These are phyloP conservation scores for Hafferia zeledoni DNA, from an alignment of 2,797 vertebrate species.

Conservation along the genomic window DNA sequence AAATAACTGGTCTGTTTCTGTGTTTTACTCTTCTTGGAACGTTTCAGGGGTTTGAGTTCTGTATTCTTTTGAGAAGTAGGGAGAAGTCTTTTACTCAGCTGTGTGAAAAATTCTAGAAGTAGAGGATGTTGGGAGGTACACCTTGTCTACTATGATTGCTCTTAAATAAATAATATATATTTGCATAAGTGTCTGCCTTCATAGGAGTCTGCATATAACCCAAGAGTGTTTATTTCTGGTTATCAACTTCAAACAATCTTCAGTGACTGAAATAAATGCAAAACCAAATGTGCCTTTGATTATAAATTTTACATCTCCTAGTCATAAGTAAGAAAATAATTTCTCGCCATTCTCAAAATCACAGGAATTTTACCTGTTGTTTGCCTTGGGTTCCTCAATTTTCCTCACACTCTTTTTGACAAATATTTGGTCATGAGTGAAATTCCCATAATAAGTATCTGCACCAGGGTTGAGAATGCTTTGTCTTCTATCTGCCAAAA, in stretches of 20 bases:
- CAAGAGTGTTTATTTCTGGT: not conserved
- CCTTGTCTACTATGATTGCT: not conserved
- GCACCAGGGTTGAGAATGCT: not conserved
- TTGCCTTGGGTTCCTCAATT: not conserved
- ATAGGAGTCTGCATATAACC: not conserved
- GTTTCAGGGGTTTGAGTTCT: not conserved
- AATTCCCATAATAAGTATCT: not conserved
- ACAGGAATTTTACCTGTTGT: not conserved
- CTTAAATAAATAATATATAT: not conserved
- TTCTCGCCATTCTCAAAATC: not conserved
- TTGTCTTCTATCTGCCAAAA: not conserved
- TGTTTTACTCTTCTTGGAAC: not conserved
- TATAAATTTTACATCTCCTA: not conserved
- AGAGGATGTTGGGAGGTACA: not conserved
- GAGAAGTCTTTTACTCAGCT: not conserved
- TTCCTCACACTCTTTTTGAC: not conserved
- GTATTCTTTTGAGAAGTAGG: not conserved
- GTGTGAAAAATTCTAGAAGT: not conserved
- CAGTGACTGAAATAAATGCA: not conserved
- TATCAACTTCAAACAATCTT: not conserved
- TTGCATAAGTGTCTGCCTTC: not conserved
- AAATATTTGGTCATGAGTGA: not conserved
- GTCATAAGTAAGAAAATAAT: not conserved
- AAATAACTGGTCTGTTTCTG: not conserved
- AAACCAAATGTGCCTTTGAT: not conserved